Percentiles rank a stretch among this genome's conserved stretches.
phyloP scores from a whole-genome alignment of 2,888 invertebrate genomes.

The Oasisia sp. region DNA sequence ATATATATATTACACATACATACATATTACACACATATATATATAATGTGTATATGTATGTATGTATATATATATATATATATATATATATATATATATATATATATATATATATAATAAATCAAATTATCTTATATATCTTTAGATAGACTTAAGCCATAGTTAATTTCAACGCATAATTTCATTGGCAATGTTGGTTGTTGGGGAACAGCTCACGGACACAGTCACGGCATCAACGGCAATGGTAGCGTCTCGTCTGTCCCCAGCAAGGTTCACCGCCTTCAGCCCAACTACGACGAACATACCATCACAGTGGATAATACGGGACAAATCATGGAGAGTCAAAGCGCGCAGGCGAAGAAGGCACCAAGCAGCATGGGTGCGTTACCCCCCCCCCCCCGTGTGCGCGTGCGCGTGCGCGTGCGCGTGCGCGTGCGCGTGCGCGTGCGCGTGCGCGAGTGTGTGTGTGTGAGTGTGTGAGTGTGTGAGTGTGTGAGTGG shows the following conservation, averaged over 20 bases:
- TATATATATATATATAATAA: no score
- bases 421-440: slow-evolving; percentile 25
- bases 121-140: no score
- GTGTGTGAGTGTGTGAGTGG: slow-evolving; percentile 25
- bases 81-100: no score
- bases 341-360: slow-evolving; percentile 39
- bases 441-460: no score
- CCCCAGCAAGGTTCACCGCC: slow-evolving; percentile 7
- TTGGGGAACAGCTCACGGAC: slow-evolving; percentile 14
- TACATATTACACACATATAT: no score
- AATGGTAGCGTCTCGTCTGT: not conserved
- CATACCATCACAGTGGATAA: not conserved
- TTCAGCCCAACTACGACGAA: slow-evolving; percentile 26
- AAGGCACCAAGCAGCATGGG: not conserved
- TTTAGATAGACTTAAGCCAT: not conserved
- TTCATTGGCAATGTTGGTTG: not conserved
- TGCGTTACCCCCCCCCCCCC: not conserved
- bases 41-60: no score
- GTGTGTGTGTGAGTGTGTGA: slow-evolving; percentile 22
- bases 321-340: slow-evolving; percentile 49
- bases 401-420: not conserved
- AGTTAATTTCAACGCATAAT: not conserved
- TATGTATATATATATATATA: no score
- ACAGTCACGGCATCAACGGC: slow-evolving; percentile 26
- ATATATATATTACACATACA: no score